Base-by-base conservation (phyloP, 1,140 invertebrate species). In the Arion vulgaris region DNA sequence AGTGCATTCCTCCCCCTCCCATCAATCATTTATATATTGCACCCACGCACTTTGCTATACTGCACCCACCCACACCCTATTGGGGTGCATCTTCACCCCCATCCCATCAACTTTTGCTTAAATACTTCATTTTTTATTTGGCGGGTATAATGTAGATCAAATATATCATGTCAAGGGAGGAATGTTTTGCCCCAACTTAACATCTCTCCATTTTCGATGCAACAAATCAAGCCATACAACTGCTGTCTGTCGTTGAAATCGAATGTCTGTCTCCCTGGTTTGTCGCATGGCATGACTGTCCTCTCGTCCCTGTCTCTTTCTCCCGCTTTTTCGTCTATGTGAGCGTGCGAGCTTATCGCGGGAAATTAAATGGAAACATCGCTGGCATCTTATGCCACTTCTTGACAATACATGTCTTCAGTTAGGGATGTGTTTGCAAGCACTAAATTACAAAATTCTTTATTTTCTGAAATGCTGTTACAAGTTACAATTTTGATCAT, bases 21-120 rank as follows among this genome's bases (percentile, higher is more conserved):
- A n/a, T n/a, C n/a, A n/a, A n/a, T n/a, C n/a, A n/a, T n/a, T n/a
- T n/a, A n/a, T n/a, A n/a, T n/a, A n/a, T n/a, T n/a, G 38, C 26
- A 32, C 80, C 45, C 45, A 49, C 45, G 45, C 45, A 49, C 45
- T n/a, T n/a, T n/a, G n/a, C n/a, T n/a, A n/a, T n/a, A n/a, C n/a
- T n/a, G n/a, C n/a, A n/a, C n/a, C n/a, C n/a, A n/a, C n/a, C n/a
- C n/a, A n/a, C n/a, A n/a, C n/a, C n/a, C n/a, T n/a, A n/a, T n/a
- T n/a, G n/a, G n/a, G n/a, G n/a, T n/a, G n/a, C n/a, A n/a, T n/a
- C n/a, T n/a, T n/a, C n/a, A n/a, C n/a, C n/a, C n/a, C n/a, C n/a
- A n/a, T n/a, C n/a, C n/a, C n/a, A n/a, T n/a, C n/a, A n/a, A n/a
- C n/a, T n/a, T n/a, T n/a, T n/a, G n/a, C n/a, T n/a, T n/a, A n/a